Evolutionary conservation across 2,797 vertebrate species (phyloP).

Genomic region (Hypotaenidia philippensis): DNA sequence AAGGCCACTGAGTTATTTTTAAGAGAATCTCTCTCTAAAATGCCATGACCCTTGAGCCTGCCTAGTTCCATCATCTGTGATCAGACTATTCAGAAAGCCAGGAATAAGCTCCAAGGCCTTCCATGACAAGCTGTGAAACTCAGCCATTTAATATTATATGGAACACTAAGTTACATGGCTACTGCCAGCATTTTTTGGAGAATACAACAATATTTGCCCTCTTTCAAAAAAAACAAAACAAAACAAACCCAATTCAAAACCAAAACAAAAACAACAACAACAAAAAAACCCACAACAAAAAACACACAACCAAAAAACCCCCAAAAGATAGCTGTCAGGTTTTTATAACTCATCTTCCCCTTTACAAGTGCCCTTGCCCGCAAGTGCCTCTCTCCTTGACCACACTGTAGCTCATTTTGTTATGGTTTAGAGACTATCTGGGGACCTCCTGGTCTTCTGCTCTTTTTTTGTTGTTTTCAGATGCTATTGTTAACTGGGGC

Average conservation of each 20-base stretch:
- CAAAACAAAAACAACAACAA: too few relatives aligned
- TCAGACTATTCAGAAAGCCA: background rate
- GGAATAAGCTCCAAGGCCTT: slow-evolving; percentile 15
- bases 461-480: background rate
- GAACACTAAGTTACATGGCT: background rate
- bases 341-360: background rate
- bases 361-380: background rate
- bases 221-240: background rate
- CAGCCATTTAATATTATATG: background rate
- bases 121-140: background rate
- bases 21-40: background rate
- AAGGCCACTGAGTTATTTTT: slow-evolving; percentile 1
- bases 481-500: background rate
- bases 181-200: background rate
- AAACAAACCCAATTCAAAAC: too few relatives aligned
- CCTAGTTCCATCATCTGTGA: background rate
- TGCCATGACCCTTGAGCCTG: background rate
- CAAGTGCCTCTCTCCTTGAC: background rate
- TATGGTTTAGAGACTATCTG: background rate
- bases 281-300: too few relatives aligned
- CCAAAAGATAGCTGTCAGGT: background rate
- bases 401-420: background rate
- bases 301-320: too few relatives aligned
- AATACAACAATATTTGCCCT: background rate
- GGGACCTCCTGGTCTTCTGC: background rate